Evolutionary conservation across 2,113 vertebrate genomes (phyloP).

Genomic region (Hypanus sabinus): DNA sequence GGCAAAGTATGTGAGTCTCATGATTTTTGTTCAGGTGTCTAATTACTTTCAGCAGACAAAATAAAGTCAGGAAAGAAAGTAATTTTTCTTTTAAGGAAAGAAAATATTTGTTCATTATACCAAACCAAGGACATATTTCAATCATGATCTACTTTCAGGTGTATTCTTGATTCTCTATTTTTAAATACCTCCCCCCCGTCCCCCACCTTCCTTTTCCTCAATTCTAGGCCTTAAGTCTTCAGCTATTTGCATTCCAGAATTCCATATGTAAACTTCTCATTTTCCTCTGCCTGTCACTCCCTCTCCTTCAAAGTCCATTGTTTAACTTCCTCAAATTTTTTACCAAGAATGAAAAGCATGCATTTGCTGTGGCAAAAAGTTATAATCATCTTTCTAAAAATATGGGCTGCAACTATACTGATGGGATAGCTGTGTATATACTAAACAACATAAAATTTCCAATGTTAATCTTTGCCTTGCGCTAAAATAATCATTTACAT

Average conservation of each 20-base stretch:
- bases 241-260: neutral
- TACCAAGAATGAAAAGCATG: neutral
- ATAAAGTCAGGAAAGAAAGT: neutral
- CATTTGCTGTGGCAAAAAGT: neutral
- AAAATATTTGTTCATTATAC: neutral
- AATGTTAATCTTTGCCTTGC: neutral
- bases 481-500: neutral
- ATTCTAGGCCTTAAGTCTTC: neutral
- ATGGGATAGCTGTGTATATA: neutral
- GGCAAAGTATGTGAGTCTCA: neutral
- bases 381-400: neutral
- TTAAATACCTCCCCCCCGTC: neutral
- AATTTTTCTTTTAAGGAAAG: too few species aligned
- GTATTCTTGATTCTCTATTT: neutral
- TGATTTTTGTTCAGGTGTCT: neutral
- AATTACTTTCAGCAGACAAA: neutral
- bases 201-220: neutral
- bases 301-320: neutral
- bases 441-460: neutral
- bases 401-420: neutral
- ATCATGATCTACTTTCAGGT: neutral
- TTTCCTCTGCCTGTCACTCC: neutral
- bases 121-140: neutral
- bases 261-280: neutral
- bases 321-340: neutral